Base-by-base conservation (phyloP, 2,797 vertebrate genomes). In the Gallinago stenura region DNA sequence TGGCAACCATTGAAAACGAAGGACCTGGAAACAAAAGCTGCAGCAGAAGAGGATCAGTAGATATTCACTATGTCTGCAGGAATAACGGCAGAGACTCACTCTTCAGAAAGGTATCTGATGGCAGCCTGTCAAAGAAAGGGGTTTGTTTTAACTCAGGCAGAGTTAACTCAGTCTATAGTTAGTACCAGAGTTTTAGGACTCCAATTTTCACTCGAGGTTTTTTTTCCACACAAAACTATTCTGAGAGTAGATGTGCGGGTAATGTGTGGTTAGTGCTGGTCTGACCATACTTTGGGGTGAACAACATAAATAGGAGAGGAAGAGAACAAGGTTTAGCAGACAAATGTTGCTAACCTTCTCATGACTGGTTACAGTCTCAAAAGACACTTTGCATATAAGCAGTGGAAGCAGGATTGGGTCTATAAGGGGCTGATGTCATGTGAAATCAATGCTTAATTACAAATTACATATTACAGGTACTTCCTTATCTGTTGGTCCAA, bases 1-100 rank as follows among this genome's bases (percentile, higher is more conserved):
- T 98, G 98, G 98, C 97, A 98, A 98, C 98, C 97, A 97, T 96
- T 98, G 98, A 98, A 97, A 98, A 97, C 56, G 92, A 91, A 96
- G 91, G 89, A 89, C 39, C 86, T 94, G 93, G 96, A 97, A 97
- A 98, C 98, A 98, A 98, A 98, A 97, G 98, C 97, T 94, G 87
- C 85, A 81, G 94, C 96, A 78, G 92, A 72, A 98, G 97, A 97
- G 97, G 97, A 97, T 97, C 98, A 95, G 97, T 35, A 35, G 96
- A 88, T 95, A 96, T 96, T 98, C 97, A 89, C 66, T 94, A 46
- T 58, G 60, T 65, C 95, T 96, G 97, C 92, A 97, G 94, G 92
- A 97, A 93, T 94, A 97, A 93, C 69, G 46, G 95, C 96, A 87
- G 64, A 93, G 89, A 53, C 95, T 96, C 87, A 14, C 89, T 95